phyloP scores from a whole-genome alignment of 2,113 vertebrate species.

The Eclectus roratus region DNA sequence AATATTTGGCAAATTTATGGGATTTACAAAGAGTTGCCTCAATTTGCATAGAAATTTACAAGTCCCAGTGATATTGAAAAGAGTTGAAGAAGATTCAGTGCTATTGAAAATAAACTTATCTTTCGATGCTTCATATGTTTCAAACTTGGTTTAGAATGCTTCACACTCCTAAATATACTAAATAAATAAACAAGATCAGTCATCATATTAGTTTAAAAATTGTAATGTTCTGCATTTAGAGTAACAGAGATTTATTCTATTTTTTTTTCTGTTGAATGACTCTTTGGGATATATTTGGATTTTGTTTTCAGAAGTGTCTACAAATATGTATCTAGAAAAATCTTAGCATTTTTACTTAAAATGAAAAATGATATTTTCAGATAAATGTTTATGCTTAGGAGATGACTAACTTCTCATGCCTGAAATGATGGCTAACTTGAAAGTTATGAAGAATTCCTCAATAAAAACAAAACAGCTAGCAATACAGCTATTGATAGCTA shows the following conservation, averaged over 20 bases:
- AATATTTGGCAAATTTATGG: not conserved
- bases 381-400: not conserved
- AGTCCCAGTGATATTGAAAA: not conserved
- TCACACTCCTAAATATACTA: not conserved
- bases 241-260: not conserved
- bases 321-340: not conserved
- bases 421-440: not conserved
- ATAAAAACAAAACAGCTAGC: not conserved
- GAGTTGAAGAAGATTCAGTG: not conserved
- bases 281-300: not conserved
- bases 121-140: not conserved
- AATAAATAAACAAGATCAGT: not conserved
- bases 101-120: not conserved
- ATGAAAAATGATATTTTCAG: not conserved
- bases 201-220: not conserved
- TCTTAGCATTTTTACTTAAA: not conserved
- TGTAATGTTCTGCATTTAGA: not conserved
- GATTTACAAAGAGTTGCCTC: not conserved
- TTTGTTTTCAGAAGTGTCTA: not conserved
- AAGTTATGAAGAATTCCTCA: not conserved
- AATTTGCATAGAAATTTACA: not conserved
- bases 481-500: not conserved
- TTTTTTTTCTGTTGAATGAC: not conserved
- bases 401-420: not conserved
- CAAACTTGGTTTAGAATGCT: not conserved